Conservation (phyloP, 2,113 vertebrate genomes). For the Callorhinus ursinus region DNA sequence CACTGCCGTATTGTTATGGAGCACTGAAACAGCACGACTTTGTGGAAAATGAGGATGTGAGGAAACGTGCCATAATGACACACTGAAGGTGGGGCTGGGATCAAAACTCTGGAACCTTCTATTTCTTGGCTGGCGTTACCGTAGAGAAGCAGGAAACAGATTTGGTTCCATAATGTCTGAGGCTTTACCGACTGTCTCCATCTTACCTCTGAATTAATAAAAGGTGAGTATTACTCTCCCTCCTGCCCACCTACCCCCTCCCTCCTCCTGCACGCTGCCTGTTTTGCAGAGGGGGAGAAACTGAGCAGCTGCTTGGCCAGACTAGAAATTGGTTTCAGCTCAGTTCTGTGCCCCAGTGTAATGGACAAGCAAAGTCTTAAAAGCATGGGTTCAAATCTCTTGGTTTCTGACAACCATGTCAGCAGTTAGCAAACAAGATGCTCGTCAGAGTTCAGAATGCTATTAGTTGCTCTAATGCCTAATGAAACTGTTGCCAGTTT, state of each 20-base stretch:
- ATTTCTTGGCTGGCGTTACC: neutral
- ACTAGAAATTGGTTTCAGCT: neutral
- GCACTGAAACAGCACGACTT: no score
- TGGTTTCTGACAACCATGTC: no score
- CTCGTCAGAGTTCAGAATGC: no score
- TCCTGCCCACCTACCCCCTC: neutral
- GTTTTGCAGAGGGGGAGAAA: neutral
- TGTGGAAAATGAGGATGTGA: neutral
- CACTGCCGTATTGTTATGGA: no score
- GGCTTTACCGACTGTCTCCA: neutral
- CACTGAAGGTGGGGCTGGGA: neutral
- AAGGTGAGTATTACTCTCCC: neutral
- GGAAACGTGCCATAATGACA: neutral
- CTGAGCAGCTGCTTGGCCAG: neutral
- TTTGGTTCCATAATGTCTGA: neutral
- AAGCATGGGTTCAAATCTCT: no score
- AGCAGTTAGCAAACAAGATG: no score
- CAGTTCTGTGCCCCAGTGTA: neutral
- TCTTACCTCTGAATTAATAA: constrained; percentile 39
- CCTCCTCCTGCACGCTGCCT: rapidly evolving
- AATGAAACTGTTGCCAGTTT: no score
- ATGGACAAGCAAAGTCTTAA: neutral
- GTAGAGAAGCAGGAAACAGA: neutral
- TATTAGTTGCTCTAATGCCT: no score
- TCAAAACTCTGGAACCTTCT: neutral